Evolutionary conservation across 2,797 vertebrate genomes (phyloP).

Genomic region (Lacerta viridis): DNA sequence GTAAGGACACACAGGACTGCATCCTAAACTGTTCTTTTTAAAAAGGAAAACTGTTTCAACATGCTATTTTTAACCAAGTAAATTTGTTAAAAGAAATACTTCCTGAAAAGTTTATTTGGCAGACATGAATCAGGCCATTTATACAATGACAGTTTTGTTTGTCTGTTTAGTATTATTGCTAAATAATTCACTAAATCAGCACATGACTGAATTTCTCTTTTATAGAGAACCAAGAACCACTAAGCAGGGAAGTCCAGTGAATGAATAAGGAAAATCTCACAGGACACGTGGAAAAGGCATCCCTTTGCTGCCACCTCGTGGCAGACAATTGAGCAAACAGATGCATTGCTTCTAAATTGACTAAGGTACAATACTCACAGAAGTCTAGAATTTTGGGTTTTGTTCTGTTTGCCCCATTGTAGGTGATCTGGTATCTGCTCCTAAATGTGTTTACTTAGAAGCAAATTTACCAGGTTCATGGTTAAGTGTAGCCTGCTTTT

Average conservation of each 20-base stretch:
- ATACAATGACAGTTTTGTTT: not conserved
- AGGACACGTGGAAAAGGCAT: not conserved
- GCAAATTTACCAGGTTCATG: not conserved
- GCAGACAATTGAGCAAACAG: not conserved
- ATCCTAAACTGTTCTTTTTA: not conserved
- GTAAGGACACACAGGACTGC: not conserved
- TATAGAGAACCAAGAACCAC: not conserved
- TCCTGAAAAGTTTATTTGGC: not conserved
- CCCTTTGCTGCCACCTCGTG: slow-evolving; percentile 4
- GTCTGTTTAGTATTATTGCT: not conserved
- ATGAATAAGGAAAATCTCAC: not conserved
- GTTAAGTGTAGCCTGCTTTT: not conserved
- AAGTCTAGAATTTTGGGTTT: not conserved
- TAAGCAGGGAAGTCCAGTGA: not conserved
- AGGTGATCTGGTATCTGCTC: not conserved
- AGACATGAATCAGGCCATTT: not conserved
- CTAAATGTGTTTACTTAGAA: not conserved
- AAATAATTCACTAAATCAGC: not conserved
- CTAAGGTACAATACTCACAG: not conserved
- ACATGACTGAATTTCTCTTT: not conserved
- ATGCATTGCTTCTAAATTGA: not conserved
- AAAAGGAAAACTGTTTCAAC: not conserved
- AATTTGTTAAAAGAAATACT: not conserved
- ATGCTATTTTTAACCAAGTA: not conserved
- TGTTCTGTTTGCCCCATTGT: no score